Evolutionary conservation across 2,113 vertebrate genomes (phyloP), one percentile per base, ranked within the genome.

Genomic region (Dryoscopus gambensis): DNA sequence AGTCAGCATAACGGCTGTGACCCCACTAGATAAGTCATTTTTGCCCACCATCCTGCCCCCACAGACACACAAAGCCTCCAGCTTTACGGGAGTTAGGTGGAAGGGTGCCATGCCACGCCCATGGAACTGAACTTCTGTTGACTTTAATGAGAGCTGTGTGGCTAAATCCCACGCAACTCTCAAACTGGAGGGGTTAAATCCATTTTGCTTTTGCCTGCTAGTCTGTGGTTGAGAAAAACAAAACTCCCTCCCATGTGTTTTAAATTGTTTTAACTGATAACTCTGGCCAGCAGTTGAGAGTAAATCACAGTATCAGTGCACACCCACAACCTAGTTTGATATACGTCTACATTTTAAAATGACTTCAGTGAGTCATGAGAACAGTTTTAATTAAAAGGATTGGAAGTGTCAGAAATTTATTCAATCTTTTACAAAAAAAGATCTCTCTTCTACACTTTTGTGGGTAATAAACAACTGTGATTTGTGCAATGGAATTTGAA

Each of bases 231-330:
- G 49, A 94, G 74, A 24, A 75, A 93, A 88, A 76, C 69, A 94
- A 86, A 80, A 33, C 49, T 90, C 20, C 90, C 49, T 90, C 20
- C 90, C 95, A 92, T 94, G 69, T 95, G 88, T 95, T 96, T 96
- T 87, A 81, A 96, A 95, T 92, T 93, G 79, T 96, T 94, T 90
- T 46, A 78, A 87, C 83, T 93, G 93, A 96, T 96, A 96, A 92
- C 62, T 87, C 90, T 96, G 92, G 83, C 83, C 90, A 92, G 93
- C 83, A 96, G 82, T 53, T 67, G 62, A 87, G 92, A 93, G 90
- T 84, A 96, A 96, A 89, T 93, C 88, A 68, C 33, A 42, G 56
- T 82, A 94, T 95, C 88, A 87, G 83, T 3, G 13, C 69, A 96
- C 90, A 89, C 88, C 92, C 96, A 84, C 80, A 78, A 47, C 20